Evolutionary conservation across 2,113 vertebrate genomes (phyloP).

Genomic region (Callocephalon fimbriatum): DNA sequence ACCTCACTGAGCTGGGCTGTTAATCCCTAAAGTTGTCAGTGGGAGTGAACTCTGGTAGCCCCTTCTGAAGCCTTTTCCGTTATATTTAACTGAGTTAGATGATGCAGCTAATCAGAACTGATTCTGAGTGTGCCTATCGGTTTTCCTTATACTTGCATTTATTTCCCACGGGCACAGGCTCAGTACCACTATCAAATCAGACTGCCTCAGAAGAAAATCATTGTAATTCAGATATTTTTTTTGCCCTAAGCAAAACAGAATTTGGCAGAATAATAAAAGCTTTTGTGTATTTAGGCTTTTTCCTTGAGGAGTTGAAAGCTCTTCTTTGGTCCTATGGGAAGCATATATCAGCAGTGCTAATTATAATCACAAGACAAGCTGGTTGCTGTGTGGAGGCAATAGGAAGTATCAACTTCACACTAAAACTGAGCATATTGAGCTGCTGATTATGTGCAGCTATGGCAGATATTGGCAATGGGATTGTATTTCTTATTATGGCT

Average conservation of each 20-base stretch:
- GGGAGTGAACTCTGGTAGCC: neutral
- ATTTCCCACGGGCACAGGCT: neutral
- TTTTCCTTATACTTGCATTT: neutral
- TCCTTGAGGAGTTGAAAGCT: neutral
- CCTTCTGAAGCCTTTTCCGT: neutral
- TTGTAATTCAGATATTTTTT: neutral
- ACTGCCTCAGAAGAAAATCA: neutral
- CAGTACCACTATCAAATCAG: neutral
- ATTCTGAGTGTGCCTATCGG: neutral
- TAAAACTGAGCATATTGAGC: neutral
- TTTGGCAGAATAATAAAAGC: neutral
- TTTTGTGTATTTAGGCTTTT: neutral
- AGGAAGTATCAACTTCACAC: slow-evolving; percentile 4
- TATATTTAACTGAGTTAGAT: neutral
- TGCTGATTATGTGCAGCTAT: neutral
- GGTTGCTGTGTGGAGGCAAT: neutral
- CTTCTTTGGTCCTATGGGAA: slow-evolving; percentile 16
- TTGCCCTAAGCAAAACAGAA: neutral
- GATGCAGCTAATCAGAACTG: neutral
- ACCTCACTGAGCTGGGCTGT: neutral
- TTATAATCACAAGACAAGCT: neutral
- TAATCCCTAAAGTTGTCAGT: neutral
- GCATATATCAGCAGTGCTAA: neutral
- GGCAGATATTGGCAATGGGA: neutral
- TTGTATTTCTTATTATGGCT: neutral